phyloP scores from a whole-genome alignment of 2,113 vertebrate species.

The Murina feae region DNA sequence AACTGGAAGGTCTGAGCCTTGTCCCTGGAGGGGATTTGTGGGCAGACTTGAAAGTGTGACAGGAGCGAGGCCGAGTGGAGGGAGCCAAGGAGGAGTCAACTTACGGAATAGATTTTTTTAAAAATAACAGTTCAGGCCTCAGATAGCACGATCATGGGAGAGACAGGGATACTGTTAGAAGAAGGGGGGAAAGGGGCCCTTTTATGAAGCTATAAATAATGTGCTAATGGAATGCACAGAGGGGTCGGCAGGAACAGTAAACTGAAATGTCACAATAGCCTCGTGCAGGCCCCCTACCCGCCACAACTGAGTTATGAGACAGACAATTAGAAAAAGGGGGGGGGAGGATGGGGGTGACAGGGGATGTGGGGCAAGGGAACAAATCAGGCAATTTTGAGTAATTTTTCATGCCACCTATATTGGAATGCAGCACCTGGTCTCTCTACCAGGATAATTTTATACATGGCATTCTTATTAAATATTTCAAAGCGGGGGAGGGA shows the following conservation, averaged over 20 bases:
- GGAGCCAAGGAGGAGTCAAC: background rate
- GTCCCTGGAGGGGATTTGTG: constrained; percentile 4
- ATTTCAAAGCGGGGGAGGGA: constrained; percentile 27
- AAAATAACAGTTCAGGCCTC: constrained; percentile 42
- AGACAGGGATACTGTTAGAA: constrained; percentile 3
- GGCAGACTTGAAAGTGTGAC: constrained; percentile 22
- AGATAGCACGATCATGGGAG: constrained; percentile 15
- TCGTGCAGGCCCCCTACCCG: background rate
- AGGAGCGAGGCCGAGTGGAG: background rate
- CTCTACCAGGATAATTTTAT: constrained; percentile 71
- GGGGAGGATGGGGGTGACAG: background rate
- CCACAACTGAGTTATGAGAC: constrained; percentile 16
- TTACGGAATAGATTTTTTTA: background rate
- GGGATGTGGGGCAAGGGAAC: background rate
- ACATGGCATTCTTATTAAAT: constrained; percentile 56
- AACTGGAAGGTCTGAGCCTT: background rate
- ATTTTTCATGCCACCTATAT: constrained; percentile 76
- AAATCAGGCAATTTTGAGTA: constrained; percentile 71
- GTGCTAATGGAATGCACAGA: constrained; percentile 69
- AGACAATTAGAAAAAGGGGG: constrained; percentile 17
- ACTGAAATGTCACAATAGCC: constrained; percentile 59
- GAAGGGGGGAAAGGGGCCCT: background rate
- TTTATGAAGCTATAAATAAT: constrained; percentile 74
- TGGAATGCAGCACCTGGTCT: constrained; percentile 56
- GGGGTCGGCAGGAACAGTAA: constrained; percentile 65